Conservation (phyloP, 2,888 invertebrate species). For the Odontocolon sp. region DNA sequence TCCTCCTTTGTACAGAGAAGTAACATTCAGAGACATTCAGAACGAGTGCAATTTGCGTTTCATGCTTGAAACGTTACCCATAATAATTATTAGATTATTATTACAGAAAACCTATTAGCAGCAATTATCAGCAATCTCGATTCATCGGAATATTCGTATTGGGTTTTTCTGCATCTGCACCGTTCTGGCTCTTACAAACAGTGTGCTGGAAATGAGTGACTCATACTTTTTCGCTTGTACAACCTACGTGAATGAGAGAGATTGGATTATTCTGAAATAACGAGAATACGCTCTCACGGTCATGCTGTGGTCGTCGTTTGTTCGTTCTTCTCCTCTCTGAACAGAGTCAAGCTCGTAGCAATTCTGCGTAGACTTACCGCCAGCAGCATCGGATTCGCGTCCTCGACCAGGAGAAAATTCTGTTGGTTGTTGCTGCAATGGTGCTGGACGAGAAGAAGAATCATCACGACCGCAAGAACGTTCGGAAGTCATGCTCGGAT, state of each 20-base stretch:
- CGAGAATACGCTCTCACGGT: constrained; percentile 60
- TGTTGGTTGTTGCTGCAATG: constrained; percentile 2
- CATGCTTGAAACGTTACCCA: constrained; percentile 4
- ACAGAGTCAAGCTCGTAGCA: constrained; percentile 45
- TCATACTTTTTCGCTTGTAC: constrained; percentile 34
- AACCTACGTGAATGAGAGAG: constrained; percentile 12
- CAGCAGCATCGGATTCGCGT: constrained; percentile 28
- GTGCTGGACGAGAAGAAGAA: constrained; percentile 35
- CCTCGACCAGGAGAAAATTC: constrained; percentile 51
- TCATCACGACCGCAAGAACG: constrained; percentile 61
- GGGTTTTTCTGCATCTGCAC: neutral
- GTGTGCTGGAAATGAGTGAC: constrained; percentile 38
- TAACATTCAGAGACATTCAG: neutral
- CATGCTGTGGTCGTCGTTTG: constrained; percentile 55
- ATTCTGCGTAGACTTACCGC: constrained; percentile 53
- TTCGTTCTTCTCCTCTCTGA: constrained; percentile 33
- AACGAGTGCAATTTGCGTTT: constrained; percentile 29
- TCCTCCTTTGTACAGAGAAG: constrained; percentile 2
- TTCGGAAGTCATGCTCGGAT: constrained; percentile 60
- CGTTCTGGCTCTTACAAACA: constrained; percentile 7
- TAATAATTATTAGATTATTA: too few relatives aligned
- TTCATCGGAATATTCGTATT: constrained; percentile 26
- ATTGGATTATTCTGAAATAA: constrained; percentile 56
- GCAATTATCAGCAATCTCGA: neutral
- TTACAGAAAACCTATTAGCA: constrained; percentile 10